Conservation (phyloP, 2,888 invertebrate genomes). For the Thelaira solivaga region DNA sequence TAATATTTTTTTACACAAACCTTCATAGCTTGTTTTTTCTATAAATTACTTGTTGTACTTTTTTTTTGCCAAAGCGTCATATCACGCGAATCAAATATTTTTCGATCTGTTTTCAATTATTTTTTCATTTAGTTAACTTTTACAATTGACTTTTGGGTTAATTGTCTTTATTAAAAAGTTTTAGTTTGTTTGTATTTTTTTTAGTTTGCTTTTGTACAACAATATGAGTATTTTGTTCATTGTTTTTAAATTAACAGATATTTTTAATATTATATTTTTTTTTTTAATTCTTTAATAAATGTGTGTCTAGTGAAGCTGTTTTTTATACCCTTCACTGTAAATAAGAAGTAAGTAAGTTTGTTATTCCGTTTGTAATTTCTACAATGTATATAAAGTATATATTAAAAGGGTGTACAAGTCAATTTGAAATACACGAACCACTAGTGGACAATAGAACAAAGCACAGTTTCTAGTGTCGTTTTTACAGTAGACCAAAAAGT, state of each 20-base stretch:
- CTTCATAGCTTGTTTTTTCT: no score
- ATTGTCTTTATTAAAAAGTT: conserved; percentile 65
- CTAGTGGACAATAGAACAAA: no score
- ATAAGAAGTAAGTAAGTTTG: no score
- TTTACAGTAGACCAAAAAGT: no score
- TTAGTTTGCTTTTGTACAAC: conserved; percentile 15
- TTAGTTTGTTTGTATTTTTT: conserved; percentile 47
- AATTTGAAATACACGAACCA: no score
- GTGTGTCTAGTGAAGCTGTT: no score
- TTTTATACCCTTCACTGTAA: no score
- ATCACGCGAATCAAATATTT: conserved; percentile 8
- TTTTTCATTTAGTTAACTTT: conserved; percentile 36
- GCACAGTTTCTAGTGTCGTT: no score
- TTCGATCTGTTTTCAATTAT: conserved; percentile 3
- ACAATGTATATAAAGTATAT: no score
- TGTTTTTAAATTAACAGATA: conserved; percentile 35
- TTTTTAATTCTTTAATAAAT: not conserved
- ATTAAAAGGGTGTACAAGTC: no score
- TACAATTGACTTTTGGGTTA: conserved; percentile 65
- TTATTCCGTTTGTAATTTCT: no score
- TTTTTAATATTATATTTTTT: conserved; percentile 21
- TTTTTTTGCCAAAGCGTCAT: not conserved
- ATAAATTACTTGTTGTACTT: not conserved
- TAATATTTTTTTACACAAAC: no score
- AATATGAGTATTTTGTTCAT: conserved; percentile 34